These are phyloP conservation scores for Lasioglossum lativentre DNA, from an alignment of 2,888 invertebrate species.

Conservation along the genomic window DNA sequence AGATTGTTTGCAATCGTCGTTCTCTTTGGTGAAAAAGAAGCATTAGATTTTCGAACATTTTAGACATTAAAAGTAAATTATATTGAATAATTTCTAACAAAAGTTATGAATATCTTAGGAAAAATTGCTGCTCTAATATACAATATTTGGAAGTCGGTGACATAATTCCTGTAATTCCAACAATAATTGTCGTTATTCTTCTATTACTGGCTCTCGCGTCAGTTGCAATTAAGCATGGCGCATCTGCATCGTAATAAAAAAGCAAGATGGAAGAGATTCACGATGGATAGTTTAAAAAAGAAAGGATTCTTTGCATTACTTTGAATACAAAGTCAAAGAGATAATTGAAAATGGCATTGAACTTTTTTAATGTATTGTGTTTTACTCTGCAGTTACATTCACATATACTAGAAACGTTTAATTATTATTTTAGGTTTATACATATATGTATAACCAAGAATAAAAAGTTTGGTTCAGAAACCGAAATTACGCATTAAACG, in stretches of 20 bases:
- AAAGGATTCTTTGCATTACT: neutral
- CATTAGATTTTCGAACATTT: too few species aligned
- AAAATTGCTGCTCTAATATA: neutral
- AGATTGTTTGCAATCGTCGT: too few species aligned
- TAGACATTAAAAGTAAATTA: neutral
- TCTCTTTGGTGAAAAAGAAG: too few species aligned
- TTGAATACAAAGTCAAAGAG: neutral
- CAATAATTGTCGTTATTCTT: neutral
- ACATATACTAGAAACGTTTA: neutral
- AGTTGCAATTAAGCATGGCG: neutral
- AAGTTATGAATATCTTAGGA: neutral
- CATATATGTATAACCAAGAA: too few species aligned
- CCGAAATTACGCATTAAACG: neutral
- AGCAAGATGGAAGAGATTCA: neutral
- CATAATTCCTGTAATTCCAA: neutral
- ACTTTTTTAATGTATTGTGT: neutral
- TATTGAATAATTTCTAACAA: neutral
- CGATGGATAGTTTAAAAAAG: neutral
- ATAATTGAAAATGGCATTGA: neutral
- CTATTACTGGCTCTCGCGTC: too few species aligned
- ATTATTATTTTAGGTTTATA: too few species aligned
- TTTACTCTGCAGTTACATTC: neutral
- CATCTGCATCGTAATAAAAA: neutral
- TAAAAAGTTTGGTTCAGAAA: neutral
- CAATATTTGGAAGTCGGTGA: too few species aligned